Base-by-base conservation (phyloP, 1,140 invertebrate species). In the Lepidurus apus region DNA sequence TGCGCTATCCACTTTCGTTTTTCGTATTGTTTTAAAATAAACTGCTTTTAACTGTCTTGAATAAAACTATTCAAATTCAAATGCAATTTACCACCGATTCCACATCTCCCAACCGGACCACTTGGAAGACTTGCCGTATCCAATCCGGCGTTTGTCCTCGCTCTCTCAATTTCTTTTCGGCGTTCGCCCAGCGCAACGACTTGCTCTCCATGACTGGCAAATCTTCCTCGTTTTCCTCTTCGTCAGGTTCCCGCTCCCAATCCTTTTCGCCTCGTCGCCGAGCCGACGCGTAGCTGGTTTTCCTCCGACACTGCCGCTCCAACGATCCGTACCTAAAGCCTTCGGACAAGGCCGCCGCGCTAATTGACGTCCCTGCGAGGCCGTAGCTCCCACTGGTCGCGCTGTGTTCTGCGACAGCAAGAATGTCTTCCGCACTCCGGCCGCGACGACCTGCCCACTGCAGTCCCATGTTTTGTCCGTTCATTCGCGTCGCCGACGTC, bases 51-150 rank as follows among this genome's bases (percentile, higher is more conserved):
- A 45, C 21, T 42, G 75, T 24, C 26, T 76, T 43, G 1, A 77
- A 79, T 45, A 76, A 79, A 76, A n/a, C 21, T 43, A 43, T 76
- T 26, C 74, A 65, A 79, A 80, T 65, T 8, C 77, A 17, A 34
- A 44, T 17, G 26, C 11, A 42, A 79, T 80, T 83, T 81, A 86
- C 86, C 85, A 86, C 78, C 75, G 83, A 81, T 77, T 82, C 81
- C 9, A 85, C 79, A 77, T 85, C 79, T 47, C 85, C 85, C 45
- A 82, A 80, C 45, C 83, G 84, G 0, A 85, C 85, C 44, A 85
- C 81, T 76, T 83, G 80, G 80, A 86, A 85, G 17, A 86, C 85
- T 78, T 82, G 83, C 80, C 82, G 82, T 75, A 86, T 86, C 86
- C 86, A 86, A 78, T 86, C 85, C n/a, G 86, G 86, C 26, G 84